Conservation (phyloP, 2,888 invertebrate species). For the Agonopterix subpropinquella region DNA sequence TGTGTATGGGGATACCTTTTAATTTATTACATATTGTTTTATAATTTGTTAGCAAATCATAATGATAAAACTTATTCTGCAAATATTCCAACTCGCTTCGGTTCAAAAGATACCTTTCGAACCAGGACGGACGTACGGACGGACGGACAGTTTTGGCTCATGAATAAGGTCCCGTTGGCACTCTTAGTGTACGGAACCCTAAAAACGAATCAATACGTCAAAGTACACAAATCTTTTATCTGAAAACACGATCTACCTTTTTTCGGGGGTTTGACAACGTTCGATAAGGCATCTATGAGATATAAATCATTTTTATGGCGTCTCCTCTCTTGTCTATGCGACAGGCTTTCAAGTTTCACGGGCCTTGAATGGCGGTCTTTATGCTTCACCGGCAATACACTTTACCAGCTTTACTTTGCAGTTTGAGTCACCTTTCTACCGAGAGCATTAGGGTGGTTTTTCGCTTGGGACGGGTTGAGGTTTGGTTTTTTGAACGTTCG, state of each 20-base stretch:
- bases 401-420: constrained; percentile 15
- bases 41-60: too few relatives aligned
- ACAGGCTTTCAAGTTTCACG: constrained; percentile 67
- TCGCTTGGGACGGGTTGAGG: constrained; percentile 10
- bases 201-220: constrained; percentile 21
- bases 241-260: constrained; percentile 44
- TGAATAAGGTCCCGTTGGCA: too few relatives aligned
- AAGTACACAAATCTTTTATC: constrained; percentile 29
- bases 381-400: constrained; percentile 47
- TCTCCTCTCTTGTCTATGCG: constrained; percentile 56
- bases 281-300: constrained; percentile 54
- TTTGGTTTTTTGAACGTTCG: constrained; percentile 21
- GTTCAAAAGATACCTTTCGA: too few relatives aligned
- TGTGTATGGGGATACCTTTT: too few relatives aligned
- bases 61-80: too few relatives aligned
- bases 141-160: too few relatives aligned
- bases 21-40: background rate
- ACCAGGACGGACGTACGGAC: too few relatives aligned
- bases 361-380: constrained; percentile 58
- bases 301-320: constrained; percentile 70
- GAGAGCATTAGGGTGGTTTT: constrained; percentile 21
- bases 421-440: constrained; percentile 12
- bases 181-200: too few relatives aligned
- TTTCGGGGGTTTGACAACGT: constrained; percentile 44
- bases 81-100: too few relatives aligned